Evolutionary conservation across 2,113 vertebrate genomes (phyloP).

Genomic region (Psettodes erumei): DNA sequence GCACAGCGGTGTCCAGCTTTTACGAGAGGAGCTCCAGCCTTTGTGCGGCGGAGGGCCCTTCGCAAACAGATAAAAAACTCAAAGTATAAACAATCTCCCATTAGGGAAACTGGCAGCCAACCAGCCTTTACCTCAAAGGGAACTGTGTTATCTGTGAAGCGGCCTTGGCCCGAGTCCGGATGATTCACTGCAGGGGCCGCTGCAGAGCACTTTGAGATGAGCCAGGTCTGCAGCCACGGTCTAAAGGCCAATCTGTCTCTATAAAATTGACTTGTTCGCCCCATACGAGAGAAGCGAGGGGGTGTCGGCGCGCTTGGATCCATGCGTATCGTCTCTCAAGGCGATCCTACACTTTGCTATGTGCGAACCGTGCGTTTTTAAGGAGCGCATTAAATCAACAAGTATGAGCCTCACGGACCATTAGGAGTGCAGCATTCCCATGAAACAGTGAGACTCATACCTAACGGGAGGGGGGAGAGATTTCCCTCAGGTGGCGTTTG

Average conservation of each 20-base stretch:
- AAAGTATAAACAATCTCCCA: constrained; percentile 81
- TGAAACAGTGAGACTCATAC: constrained; percentile 41
- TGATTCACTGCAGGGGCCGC: constrained; percentile 68
- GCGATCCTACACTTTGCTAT: constrained; percentile 4
- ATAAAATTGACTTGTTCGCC: constrained; percentile 58
- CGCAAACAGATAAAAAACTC: constrained; percentile 73
- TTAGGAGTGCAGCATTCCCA: constrained; percentile 29
- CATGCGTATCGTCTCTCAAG: constrained; percentile 35
- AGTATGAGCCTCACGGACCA: constrained; percentile 54
- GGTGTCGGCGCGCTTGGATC: constrained; percentile 44
- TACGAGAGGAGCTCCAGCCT: constrained; percentile 65
- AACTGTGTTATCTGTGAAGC: constrained; percentile 75
- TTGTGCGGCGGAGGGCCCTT: constrained; percentile 50
- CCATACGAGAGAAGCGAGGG: constrained; percentile 46
- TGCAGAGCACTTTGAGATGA: constrained; percentile 64
- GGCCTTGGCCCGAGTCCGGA: constrained; percentile 34
- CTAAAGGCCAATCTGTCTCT: constrained; percentile 71
- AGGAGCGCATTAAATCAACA: constrained; percentile 68
- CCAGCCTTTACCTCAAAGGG: constrained; percentile 75
- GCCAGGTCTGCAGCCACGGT: constrained; percentile 63
- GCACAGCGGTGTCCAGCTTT: constrained; percentile 29
- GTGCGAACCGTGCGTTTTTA: constrained; percentile 50
- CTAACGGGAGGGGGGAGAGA: constrained; percentile 3
- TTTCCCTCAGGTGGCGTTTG: constrained; percentile 46
- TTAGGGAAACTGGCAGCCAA: constrained; percentile 75